phyloP scores from a whole-genome alignment of 2,113 vertebrate species.

The Grammomys dolichurus region DNA sequence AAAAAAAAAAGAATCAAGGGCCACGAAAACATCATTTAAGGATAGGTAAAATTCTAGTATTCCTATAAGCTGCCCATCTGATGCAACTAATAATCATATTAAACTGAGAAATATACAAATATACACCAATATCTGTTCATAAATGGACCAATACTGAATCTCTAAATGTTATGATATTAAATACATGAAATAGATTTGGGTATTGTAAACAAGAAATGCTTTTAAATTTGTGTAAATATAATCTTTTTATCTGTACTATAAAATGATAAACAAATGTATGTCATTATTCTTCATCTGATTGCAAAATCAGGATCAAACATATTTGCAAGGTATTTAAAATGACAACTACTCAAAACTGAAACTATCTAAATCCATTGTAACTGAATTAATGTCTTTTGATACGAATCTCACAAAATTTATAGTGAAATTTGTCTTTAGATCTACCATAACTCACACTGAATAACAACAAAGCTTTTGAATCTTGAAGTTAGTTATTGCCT shows the following conservation, averaged over 20 bases:
- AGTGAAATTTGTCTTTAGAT: conserved; percentile 87
- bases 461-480: conserved; percentile 87
- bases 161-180: neutral
- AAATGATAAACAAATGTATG: conserved; percentile 57
- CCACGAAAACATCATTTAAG: neutral
- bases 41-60: neutral
- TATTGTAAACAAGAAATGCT: neutral
- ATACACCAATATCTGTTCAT: neutral
- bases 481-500: neutral
- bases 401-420: conserved; percentile 92
- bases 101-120: neutral
- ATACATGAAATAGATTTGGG: neutral
- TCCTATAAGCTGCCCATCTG: neutral
- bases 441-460: conserved; percentile 88
- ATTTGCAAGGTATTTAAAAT: conserved; percentile 82
- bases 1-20: neutral
- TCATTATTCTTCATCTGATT: conserved; percentile 77
- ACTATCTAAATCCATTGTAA: conserved; percentile 86
- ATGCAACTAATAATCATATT: conserved; percentile 31
- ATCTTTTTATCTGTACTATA: neutral
- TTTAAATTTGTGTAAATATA: neutral
- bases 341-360: conserved; percentile 86
- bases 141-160: neutral
- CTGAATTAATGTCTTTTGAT: conserved; percentile 90
- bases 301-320: conserved; percentile 73